Base-by-base conservation (phyloP, 2,888 invertebrate species). In the Oligia latruncula region DNA sequence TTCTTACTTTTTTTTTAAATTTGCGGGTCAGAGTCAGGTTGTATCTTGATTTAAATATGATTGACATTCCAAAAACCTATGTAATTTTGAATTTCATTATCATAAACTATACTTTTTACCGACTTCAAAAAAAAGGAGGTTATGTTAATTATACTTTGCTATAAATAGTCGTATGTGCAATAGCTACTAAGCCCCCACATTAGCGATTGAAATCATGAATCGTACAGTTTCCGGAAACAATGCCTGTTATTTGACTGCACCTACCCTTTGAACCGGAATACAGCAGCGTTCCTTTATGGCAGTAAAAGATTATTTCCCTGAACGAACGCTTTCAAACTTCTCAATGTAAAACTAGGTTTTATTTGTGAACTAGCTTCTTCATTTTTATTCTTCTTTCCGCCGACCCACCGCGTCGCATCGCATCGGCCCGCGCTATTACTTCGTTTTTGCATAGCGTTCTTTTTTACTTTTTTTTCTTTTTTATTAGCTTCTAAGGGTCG, bases 151-250 rank as follows among this genome's bases (percentile, higher is more conserved):
- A 35, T 52, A 23, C 23, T 40, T 35, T 55, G 52, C 5, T 71
- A 23, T 29, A 62, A 60, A n/a, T 60, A 55, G 17, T n/a, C 40
- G 62, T 62, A 23, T 3, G 2, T 29, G 15, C 20, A 11, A 43
- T 20, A 58, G 58, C 20, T 20, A 62, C 4, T 62, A 23, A 72
- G 15, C 62, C 43, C 71, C 20, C 20, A 13, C 8, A 29, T 29
- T 64, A 64, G 72, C 29, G 29, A 72, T 72, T 62, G 72, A 3
- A 29, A 72, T 72, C 72, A 46, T 62, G 72, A 72, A 60, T 72
- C 13, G 71, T 72, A 71, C n/a, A 46, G 64, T 64, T 64, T 64
- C 64, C 64, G 64, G 64, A 29, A 64, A 46, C 46, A 64, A 64
- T 64, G 15, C 29, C 72, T 60, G 46, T 62, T 62, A 72, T 72